Evolutionary conservation across 2,888 invertebrate species (phyloP).

Genomic region (Zeuzera pyrina): DNA sequence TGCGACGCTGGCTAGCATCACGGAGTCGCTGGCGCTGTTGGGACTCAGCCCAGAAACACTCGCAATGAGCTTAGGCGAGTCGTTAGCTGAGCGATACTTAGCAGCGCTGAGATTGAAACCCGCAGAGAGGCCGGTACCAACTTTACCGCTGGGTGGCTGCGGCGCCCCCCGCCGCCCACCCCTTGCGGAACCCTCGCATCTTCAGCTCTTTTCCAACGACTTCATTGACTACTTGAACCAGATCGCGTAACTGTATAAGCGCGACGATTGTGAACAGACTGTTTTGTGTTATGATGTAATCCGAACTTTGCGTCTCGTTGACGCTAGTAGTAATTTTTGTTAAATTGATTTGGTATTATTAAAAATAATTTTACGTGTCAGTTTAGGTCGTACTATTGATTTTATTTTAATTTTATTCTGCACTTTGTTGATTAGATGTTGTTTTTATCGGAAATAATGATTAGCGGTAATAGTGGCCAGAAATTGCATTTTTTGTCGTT

Average conservation of each 20-base stretch:
- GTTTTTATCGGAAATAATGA: constrained; percentile 56
- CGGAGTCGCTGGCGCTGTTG: constrained; percentile 57
- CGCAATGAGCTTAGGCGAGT: constrained; percentile 61
- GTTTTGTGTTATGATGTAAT: constrained; percentile 23
- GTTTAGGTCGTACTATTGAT: constrained; percentile 68
- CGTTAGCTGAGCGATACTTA: constrained; percentile 57
- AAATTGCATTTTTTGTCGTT: constrained; percentile 64
- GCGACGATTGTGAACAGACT: too few relatives aligned
- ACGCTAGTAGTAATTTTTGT: constrained; percentile 62
- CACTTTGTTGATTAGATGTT: constrained; percentile 68
- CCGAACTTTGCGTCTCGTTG: constrained; percentile 32
- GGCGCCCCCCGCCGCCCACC: constrained; percentile 38
- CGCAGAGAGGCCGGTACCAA: constrained; percentile 32
- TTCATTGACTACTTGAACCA: constrained; percentile 76
- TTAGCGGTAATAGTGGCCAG: constrained; percentile 54
- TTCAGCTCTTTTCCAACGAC: constrained; percentile 76
- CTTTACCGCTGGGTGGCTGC: constrained; percentile 24
- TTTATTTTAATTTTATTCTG: constrained; percentile 71
- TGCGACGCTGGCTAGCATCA: constrained; percentile 49
- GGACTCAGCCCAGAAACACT: constrained; percentile 57
- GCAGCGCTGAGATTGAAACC: constrained; percentile 54
- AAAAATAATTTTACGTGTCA: constrained; percentile 68
- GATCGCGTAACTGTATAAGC: constrained; percentile 54
- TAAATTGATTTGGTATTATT: constrained; percentile 72
- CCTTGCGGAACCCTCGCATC: constrained; percentile 40